Evolutionary conservation across 2,113 vertebrate genomes (phyloP), one percentile per base, ranked within the genome.

Genomic region (Motacilla tschutschensis): DNA sequence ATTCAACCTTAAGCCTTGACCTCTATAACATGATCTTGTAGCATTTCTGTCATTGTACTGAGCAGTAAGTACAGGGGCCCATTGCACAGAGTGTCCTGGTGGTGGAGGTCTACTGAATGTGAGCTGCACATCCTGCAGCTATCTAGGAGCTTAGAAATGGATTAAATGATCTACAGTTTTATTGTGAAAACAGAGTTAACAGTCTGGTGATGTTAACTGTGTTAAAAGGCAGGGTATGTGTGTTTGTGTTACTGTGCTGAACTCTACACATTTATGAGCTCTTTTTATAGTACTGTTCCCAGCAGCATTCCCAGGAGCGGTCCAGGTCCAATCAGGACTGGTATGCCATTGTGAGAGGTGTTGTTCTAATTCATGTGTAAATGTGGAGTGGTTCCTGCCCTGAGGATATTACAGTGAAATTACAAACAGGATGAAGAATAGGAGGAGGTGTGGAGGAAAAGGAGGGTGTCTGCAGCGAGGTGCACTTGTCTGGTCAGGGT

Each of bases 341-440:
- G 88, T 88, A 92, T 90, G 87, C 90, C 69, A 36, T 91, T 93
- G 84, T 94, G 53, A 1, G 58, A 93, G 86, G 87, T 91, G 92
- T 90, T 93, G 90, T 93, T 94, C 87, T 87, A 91, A 94, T 93
- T 94, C 90, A 53, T 87, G 82, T 90, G 92, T 91, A 88, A 94
- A 94, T 83, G 81, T 91, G 92, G 87, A 85, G 48, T 93, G 88
- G 84, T 88, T 94, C 72, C 87, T 93, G 81, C 88, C 93, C 79
- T 74, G 75, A 93, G 93, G 90, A 83, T 93, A 90, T 88, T 85
- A 29, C 67, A 91, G 84, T 83, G 87, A 82, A 94, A 94, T 93
- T 93, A 85, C 88, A 65, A 92, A 87, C 84, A 79, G 29, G 51
- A 85, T 60, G 79, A 90, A 89, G 89, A 87, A 54, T 85, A 54